Conservation (phyloP, 2,113 vertebrate species). For the Tautogolabrus adspersus region DNA sequence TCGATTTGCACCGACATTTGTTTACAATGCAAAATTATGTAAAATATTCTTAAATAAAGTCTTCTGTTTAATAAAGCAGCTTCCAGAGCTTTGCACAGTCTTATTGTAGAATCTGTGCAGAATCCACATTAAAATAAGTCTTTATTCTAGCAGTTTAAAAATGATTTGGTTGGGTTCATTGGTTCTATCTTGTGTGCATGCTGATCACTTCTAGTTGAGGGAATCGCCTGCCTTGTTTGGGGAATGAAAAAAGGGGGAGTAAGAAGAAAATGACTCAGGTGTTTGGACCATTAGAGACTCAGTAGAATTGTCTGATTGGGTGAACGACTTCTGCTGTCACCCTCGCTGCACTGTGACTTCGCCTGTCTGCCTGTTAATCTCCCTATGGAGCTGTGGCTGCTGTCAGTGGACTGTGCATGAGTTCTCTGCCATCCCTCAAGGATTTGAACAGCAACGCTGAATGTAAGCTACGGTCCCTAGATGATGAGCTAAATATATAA, state of each 20-base stretch:
- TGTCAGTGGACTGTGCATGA: neutral
- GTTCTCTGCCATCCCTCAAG: conserved; percentile 5
- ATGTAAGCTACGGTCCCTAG: conserved; percentile 10
- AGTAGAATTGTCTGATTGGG: conserved; percentile 14
- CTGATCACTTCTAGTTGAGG: neutral
- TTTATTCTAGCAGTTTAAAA: neutral
- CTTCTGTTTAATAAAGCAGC: neutral
- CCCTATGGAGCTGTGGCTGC: neutral
- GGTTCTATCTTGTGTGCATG: neutral
- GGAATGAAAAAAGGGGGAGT: neutral
- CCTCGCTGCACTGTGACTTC: conserved; percentile 1
- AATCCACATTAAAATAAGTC: neutral
- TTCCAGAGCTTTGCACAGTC: neutral
- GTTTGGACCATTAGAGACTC: neutral
- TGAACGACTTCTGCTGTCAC: conserved; percentile 10
- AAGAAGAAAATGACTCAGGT: neutral
- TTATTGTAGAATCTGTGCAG: too few species aligned
- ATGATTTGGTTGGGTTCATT: neutral
- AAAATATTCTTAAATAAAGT: neutral
- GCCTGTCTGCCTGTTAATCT: neutral
- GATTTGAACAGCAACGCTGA: conserved; percentile 19
- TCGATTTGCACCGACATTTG: too few species aligned
- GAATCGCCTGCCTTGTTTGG: neutral
- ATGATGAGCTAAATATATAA: conserved; percentile 52
- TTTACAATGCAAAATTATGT: neutral